Percentiles rank a stretch among this genome's conserved stretches.
phyloP scores from a whole-genome alignment of 2,797 vertebrate species.

The Columba guinea region DNA sequence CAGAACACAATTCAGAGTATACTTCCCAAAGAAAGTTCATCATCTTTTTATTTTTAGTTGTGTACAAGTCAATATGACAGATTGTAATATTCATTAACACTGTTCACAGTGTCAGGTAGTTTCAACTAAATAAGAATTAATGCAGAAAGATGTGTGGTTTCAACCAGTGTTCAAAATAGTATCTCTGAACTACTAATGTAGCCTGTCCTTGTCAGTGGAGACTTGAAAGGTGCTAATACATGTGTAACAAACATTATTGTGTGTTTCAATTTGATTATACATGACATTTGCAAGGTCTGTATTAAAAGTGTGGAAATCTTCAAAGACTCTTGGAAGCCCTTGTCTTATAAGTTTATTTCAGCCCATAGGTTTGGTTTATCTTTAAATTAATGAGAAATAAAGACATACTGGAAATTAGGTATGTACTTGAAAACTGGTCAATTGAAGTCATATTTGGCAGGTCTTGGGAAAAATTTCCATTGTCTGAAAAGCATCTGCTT shows the following conservation, averaged over 20 bases:
- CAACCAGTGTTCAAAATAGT: background rate
- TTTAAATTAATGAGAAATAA: background rate
- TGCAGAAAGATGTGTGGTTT: background rate
- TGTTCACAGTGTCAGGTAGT: background rate
- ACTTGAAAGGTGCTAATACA: background rate
- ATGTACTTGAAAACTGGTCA: background rate
- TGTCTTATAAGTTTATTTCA: background rate
- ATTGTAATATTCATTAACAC: background rate
- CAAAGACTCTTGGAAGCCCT: background rate
- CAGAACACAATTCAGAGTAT: background rate
- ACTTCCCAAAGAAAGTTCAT: background rate
- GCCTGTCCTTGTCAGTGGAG: background rate
- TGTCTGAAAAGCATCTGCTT: background rate
- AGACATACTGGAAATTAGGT: background rate
- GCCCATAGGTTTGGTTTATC: background rate
- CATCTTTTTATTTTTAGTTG: background rate
- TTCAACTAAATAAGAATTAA: background rate
- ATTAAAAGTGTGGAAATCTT: background rate
- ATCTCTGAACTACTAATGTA: background rate
- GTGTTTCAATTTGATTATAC: background rate
- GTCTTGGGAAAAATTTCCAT: background rate
- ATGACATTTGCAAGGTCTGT: background rate
- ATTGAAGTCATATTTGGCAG: background rate
- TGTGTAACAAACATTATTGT: background rate
- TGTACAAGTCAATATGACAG: background rate